These are phyloP conservation scores for Triops longicaudatus DNA, from an alignment of 1,140 invertebrate species.

Conservation along the genomic window DNA sequence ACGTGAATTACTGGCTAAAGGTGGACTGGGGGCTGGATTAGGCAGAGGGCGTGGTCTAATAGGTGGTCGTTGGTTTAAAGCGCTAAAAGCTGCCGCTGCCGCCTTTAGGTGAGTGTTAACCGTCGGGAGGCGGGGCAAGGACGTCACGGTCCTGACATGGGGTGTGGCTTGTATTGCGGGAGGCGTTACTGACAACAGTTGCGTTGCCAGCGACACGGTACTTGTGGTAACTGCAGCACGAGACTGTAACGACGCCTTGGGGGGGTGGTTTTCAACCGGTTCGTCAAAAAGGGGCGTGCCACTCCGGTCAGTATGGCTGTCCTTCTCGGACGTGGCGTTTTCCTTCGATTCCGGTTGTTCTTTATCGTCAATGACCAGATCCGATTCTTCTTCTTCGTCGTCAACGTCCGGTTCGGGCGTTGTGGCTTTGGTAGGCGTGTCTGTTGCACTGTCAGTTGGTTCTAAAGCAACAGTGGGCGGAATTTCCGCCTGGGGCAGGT, in stretches of 20 bases:
- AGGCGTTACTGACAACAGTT: not conserved
- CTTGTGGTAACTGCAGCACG: too few relatives aligned
- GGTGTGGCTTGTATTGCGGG: not conserved
- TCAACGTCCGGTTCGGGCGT: constrained; percentile 40
- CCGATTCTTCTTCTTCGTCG: constrained; percentile 41
- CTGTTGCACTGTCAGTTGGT: not conserved
- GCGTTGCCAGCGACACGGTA: not conserved
- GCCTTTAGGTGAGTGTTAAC: constrained; percentile 19
- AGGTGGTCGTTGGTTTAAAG: constrained; percentile 17
- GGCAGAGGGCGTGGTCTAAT: not conserved
- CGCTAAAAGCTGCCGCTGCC: constrained; percentile 22
- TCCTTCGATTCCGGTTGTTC: not conserved
- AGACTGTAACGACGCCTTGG: too few relatives aligned
- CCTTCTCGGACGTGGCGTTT: not conserved
- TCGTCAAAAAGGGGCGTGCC: not conserved
- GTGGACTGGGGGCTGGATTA: not conserved
- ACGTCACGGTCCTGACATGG: too few relatives aligned
- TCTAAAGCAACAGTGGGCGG: not conserved
- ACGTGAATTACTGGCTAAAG: not conserved
- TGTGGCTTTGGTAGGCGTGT: constrained; percentile 23
- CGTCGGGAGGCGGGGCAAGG: not conserved
- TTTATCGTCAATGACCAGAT: constrained; percentile 27
- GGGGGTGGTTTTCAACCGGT: not conserved
- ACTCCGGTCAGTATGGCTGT: not conserved
- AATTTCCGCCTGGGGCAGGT: constrained; percentile 37